Base-by-base conservation (phyloP, 2,888 invertebrate genomes). In the Drosophila longiperda region DNA sequence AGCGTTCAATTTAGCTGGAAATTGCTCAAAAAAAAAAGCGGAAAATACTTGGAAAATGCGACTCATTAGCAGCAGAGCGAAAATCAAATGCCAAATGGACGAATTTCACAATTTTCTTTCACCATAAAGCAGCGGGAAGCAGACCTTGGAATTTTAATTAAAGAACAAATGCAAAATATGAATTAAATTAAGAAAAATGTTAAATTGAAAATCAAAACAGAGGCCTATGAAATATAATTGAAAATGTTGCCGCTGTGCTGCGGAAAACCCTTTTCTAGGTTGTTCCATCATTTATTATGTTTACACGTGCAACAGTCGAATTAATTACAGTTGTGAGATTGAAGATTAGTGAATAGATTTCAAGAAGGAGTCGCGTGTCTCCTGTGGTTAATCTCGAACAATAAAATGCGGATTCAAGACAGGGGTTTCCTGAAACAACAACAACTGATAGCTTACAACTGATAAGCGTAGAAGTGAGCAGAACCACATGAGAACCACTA, bases 361-460 rank as follows among this genome's bases (percentile, higher is more conserved):
- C 11, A 33, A 45, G 52, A 33, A 69, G 57, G 9, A 33, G 62
- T 23, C 66, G 55, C 63, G 63, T 63, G 71, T 42, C 63, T 20
- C 11, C 15, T 36, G 52, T 50, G 52, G 17, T 71, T 71, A 73
- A 74, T 74, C 71, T 70, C 63, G 53, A 49, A 57, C 62, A 78
- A 83, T 83, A 74, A 75, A 64, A 52, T 38, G 20, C 7, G 23
- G 73, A 53, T 65, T 80, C 42, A 55, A 53, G 23, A 23, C 40
- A 17, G 32, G 15, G 20, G 5, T 48, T 60, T 36, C 32, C 34
- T 29, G 42, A 12, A 61, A 49, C 42, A 48, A 60, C 58, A 55
- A 50, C 63, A 66, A 58, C 50, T 49, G 50, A 75, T 29, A 5
- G 38, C 72, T 73, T 86, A 74, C 83, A 85, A 73, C 36, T 50